phyloP scores from a whole-genome alignment of 2,797 vertebrate genomes.

The Crypturellus tataupa region DNA sequence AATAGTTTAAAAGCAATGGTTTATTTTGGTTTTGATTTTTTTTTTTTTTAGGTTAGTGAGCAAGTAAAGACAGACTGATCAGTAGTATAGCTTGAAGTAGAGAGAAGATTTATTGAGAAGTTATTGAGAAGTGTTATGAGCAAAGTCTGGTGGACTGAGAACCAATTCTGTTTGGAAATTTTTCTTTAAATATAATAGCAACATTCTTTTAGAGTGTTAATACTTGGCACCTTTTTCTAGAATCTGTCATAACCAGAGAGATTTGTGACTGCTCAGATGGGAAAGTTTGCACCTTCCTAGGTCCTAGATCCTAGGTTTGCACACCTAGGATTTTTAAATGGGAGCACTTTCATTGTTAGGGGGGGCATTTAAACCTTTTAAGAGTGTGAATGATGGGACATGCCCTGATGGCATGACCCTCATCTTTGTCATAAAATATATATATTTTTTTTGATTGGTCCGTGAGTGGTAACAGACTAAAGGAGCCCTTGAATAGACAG shows the following conservation, averaged over 20 bases:
- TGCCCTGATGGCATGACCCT: background rate
- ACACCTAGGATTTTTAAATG: background rate
- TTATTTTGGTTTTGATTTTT: background rate
- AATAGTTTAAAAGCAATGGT: background rate
- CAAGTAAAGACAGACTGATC: background rate
- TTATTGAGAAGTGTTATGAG: background rate
- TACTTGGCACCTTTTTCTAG: background rate
- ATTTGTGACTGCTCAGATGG: background rate
- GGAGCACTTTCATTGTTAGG: background rate
- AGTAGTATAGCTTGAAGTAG: background rate
- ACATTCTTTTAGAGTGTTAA: background rate
- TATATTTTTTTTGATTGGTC: background rate
- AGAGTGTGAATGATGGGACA: background rate
- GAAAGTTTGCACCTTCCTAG: background rate
- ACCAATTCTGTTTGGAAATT: background rate
- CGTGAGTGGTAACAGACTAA: background rate
- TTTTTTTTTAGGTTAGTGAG: background rate
- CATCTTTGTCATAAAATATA: no score
- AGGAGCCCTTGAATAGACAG: background rate
- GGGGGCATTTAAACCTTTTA: background rate
- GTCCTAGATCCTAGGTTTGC: background rate
- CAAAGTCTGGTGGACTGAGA: background rate
- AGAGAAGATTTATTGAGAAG: background rate
- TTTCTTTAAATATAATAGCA: slow-evolving; percentile 30
- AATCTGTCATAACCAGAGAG: background rate